Evolutionary conservation across 2,113 vertebrate genomes (phyloP).

Genomic region (Callorhinus ursinus): DNA sequence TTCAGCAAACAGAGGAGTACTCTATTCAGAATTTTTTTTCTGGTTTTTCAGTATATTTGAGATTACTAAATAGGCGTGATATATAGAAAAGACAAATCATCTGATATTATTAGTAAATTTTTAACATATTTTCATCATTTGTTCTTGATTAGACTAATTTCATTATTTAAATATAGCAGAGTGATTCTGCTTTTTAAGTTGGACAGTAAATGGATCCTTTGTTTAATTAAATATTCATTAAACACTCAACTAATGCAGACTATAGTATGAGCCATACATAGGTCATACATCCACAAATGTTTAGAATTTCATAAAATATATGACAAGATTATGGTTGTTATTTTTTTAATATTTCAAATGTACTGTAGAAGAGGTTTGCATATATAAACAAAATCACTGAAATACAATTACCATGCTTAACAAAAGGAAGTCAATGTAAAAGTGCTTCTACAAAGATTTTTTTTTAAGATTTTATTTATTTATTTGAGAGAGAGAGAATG

Average conservation of each 20-base stretch:
- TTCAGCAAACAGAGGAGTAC: not conserved
- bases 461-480: too few species aligned
- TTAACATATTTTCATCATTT: not conserved
- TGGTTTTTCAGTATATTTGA: not conserved
- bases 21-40: not conserved
- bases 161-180: not conserved
- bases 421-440: not conserved
- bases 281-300: not conserved
- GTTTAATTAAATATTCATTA: not conserved
- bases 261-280: not conserved
- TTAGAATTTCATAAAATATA: not conserved
- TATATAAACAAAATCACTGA: not conserved
- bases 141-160: not conserved
- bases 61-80: not conserved
- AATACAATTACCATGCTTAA: not conserved
- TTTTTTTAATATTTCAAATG: not conserved
- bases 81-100: not conserved
- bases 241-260: not conserved
- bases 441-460: not conserved
- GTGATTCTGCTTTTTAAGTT: not conserved
- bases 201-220: not conserved
- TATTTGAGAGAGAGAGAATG: too few species aligned
- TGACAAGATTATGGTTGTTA: not conserved
- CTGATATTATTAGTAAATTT: not conserved
- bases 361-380: not conserved